These are phyloP conservation scores for Venusia cambrica DNA, from an alignment of 2,888 invertebrate species.

Conservation along the genomic window DNA sequence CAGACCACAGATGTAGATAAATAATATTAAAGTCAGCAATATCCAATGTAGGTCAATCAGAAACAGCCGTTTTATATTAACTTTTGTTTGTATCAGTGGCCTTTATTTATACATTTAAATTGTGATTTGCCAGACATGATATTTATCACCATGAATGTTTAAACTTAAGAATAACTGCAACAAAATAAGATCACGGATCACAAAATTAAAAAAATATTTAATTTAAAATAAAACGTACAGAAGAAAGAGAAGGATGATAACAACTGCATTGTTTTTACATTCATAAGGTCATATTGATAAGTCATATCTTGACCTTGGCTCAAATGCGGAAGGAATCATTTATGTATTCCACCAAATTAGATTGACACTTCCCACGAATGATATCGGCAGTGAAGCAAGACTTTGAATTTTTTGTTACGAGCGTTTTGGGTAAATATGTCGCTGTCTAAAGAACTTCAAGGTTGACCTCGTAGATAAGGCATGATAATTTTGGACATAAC, in stretches of 20 bases:
- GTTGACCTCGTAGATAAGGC: conserved; percentile 73
- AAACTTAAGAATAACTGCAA: conserved; percentile 2
- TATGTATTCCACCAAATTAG: conserved; percentile 52
- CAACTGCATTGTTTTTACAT: conserved; percentile 56
- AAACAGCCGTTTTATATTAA: conserved; percentile 12
- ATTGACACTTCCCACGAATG: conserved; percentile 33
- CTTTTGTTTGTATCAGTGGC: conserved; percentile 8
- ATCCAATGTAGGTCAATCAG: conserved; percentile 17
- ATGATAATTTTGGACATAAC: conserved; percentile 68
- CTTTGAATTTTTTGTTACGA: conserved; percentile 51
- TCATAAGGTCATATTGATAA: conserved; percentile 66
- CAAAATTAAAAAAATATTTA: too few relatives aligned
- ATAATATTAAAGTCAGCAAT: too few relatives aligned
- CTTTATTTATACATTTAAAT: conserved; percentile 6
- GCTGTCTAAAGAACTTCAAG: conserved; percentile 66
- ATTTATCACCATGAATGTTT: conserved; percentile 7
- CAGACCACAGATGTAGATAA: too few relatives aligned
- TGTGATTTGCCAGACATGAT: background rate
- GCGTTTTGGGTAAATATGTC: conserved; percentile 61
- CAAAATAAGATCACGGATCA: too few relatives aligned
- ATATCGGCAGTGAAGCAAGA: conserved; percentile 27
- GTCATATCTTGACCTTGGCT: conserved; percentile 58
- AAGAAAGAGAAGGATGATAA: conserved; percentile 57
- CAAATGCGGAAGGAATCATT: conserved; percentile 63
- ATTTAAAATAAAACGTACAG: too few relatives aligned